These are phyloP conservation scores for Poeciliopsis occidentalis DNA, from an alignment of 2,113 vertebrate genomes.

Conservation along the genomic window DNA sequence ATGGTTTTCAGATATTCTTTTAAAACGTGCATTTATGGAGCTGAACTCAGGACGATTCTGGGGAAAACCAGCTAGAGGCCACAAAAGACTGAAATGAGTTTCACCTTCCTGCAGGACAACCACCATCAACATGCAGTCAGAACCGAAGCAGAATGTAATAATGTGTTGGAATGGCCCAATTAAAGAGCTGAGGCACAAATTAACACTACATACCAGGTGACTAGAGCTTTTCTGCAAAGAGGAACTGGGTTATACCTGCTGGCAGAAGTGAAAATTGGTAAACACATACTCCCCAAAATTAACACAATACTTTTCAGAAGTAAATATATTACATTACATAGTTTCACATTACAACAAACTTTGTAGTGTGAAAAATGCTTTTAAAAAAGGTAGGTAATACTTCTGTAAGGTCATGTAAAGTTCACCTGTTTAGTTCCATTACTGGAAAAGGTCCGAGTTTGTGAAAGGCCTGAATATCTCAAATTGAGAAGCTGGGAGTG, in stretches of 20 bases:
- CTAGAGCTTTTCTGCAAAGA: too few species aligned
- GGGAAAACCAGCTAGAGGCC: too few species aligned
- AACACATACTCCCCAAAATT: neutral
- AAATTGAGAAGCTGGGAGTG: slow-evolving; percentile 23
- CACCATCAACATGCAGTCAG: neutral
- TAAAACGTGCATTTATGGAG: too few species aligned
- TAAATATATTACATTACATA: neutral
- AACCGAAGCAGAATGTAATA: too few species aligned
- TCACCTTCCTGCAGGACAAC: too few species aligned
- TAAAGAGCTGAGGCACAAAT: too few species aligned
- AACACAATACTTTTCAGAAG: neutral
- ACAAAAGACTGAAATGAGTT: too few species aligned
- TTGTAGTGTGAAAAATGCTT: neutral
- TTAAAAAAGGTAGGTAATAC: neutral
- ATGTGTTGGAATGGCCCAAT: too few species aligned
- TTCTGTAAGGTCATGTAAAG: neutral
- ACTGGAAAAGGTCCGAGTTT: neutral
- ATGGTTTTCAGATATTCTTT: too few species aligned
- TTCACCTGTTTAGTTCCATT: neutral
- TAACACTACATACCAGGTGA: too few species aligned
- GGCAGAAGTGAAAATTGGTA: neutral
- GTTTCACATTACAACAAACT: too few species aligned
- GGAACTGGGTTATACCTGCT: neutral
- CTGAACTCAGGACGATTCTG: too few species aligned
- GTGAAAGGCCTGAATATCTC: slow-evolving; percentile 1